These are phyloP conservation scores for Cnemophilus loriae DNA, from an alignment of 2,113 vertebrate species.

Conservation along the genomic window DNA sequence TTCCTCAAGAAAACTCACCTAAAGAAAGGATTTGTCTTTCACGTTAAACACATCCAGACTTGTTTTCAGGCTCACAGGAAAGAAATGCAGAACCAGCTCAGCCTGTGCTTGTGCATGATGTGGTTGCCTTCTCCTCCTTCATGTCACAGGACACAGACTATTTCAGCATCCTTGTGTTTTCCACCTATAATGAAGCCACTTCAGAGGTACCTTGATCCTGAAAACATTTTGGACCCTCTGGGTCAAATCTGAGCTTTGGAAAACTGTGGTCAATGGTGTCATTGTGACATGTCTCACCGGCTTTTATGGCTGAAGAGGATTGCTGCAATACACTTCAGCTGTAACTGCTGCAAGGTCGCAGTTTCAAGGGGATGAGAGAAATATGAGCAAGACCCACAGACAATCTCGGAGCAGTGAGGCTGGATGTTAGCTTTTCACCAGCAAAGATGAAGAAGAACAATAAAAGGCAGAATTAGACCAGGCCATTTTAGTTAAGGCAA, in stretches of 20 bases:
- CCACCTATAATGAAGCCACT: not conserved
- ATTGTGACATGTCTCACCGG: not conserved
- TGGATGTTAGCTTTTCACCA: not conserved
- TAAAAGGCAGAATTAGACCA: not conserved
- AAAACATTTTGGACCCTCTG: not conserved
- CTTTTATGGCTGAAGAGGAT: not conserved
- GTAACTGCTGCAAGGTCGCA: not conserved
- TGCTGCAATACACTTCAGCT: not conserved
- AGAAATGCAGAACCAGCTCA: not conserved
- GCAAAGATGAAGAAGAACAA: not conserved
- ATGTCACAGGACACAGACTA: not conserved
- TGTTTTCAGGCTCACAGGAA: not conserved
- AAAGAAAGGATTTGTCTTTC: not conserved
- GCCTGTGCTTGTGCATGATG: not conserved
- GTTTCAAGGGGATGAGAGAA: not conserved
- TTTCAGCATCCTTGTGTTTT: not conserved
- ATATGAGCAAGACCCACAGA: not conserved
- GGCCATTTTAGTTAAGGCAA: not conserved
- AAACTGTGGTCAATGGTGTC: not conserved
- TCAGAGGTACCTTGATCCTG: not conserved
- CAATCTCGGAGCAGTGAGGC: not conserved
- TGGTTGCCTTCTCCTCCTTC: not conserved
- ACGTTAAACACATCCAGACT: not conserved
- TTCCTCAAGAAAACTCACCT: not conserved
- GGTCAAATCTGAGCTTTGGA: not conserved